Conservation (phyloP, 2,888 invertebrate species). For the Campopleginae sp. region DNA sequence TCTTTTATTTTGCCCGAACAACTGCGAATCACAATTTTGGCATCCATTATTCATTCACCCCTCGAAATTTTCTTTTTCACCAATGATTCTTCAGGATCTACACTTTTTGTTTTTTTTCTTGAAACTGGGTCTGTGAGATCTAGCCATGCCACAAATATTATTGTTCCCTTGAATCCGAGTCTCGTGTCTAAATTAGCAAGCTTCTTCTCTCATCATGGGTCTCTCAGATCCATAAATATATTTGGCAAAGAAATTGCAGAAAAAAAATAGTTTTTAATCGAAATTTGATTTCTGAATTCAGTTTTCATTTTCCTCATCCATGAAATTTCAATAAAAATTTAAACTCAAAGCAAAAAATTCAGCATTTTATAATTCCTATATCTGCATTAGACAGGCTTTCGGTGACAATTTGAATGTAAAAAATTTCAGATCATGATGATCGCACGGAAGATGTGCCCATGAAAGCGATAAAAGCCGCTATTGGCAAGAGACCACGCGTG, state of each 20-base stretch:
- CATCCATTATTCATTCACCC: not conserved
- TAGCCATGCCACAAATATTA: not conserved
- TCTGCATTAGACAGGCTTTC: no score
- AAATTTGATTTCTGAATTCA: no score
- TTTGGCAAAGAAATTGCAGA: not conserved
- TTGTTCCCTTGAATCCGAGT: no score
- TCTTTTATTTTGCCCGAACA: not conserved
- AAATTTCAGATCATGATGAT: slow-evolving; percentile 76
- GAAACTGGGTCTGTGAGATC: not conserved
- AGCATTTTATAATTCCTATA: not conserved
- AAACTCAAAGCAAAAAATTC: not conserved
- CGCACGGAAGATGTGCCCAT: slow-evolving; percentile 68
- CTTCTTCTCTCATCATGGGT: not conserved
- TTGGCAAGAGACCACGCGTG: slow-evolving; percentile 74
- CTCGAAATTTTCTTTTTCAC: not conserved
- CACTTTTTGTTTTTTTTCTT: not conserved
- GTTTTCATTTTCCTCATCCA: no score
- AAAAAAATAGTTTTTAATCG: not conserved
- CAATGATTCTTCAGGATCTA: not conserved
- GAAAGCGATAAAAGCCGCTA: slow-evolving; percentile 38
- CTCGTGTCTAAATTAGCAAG: no score
- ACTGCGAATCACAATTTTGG: not conserved
- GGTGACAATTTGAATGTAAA: no score
- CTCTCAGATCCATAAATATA: not conserved
- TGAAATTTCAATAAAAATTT: no score